These are phyloP conservation scores for Silurus meridionalis DNA, from an alignment of 2,113 vertebrate genomes.

Conservation along the genomic window DNA sequence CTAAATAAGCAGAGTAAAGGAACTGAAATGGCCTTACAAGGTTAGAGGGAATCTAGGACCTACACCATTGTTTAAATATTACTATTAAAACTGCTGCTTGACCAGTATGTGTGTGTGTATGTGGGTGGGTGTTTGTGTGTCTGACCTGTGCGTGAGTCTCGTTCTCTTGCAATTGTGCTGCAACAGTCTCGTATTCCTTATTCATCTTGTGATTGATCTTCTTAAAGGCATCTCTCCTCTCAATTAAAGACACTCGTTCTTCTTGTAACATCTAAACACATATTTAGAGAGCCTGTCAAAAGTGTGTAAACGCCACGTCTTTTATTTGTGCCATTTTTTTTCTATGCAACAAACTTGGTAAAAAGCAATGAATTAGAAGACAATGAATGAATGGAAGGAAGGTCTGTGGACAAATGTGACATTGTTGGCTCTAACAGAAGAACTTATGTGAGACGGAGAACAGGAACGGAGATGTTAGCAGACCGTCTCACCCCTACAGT, in stretches of 20 bases:
- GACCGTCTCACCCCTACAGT: no score
- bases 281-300: no score
- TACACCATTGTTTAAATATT: background rate
- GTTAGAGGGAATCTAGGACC: background rate
- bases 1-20: background rate
- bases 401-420: no score
- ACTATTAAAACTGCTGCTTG: background rate
- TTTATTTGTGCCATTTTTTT: no score
- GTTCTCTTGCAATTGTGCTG: constrained; percentile 85
- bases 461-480: no score
- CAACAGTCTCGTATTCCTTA: constrained; percentile 76
- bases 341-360: no score
- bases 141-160: constrained; percentile 90
- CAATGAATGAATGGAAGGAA: no score
- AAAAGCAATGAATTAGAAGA: no score
- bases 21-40: background rate
- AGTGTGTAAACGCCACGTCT: no score
- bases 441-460: no score
- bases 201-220: constrained; percentile 80
- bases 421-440: no score
- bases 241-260: constrained; percentile 77
- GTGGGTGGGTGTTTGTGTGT: constrained; percentile 8
- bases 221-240: constrained; percentile 72
- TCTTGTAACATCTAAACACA: constrained; percentile 82
- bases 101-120: background rate